A percentile compares a stretch with the other conserved stretches of the same genome.
Evolutionary conservation across 2,888 invertebrate species (phyloP).

Genomic region (Ochropleura plecta): DNA sequence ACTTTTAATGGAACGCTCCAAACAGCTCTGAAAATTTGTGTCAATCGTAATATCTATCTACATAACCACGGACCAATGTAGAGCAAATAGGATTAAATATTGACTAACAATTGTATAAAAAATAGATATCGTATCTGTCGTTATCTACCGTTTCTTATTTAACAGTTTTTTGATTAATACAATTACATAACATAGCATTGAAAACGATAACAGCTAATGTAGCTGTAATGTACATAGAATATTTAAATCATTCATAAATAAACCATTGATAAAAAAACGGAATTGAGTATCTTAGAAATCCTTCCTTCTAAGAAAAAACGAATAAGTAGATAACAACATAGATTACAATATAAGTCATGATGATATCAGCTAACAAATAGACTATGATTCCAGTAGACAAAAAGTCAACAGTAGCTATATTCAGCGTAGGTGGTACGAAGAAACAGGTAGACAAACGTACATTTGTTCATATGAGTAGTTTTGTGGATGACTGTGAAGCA

Average conservation of each 20-base stretch:
- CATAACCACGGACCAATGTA: not conserved
- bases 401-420: conserved; percentile 9
- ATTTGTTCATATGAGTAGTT: conserved; percentile 36
- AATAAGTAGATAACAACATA: not conserved
- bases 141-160: conserved; percentile 30
- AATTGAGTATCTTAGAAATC: not conserved
- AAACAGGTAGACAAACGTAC: conserved; percentile 26
- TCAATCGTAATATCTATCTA: conserved; percentile 16
- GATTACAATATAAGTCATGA: not conserved
- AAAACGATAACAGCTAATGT: conserved; percentile 8
- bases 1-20: conserved; percentile 62
- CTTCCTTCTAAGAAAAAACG: conserved; percentile 1
- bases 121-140: conserved; percentile 30
- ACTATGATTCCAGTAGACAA: conserved; percentile 14
- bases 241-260: conserved; percentile 1
- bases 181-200: conserved; percentile 20
- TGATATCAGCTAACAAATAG: conserved; percentile 33
- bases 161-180: conserved; percentile 19
- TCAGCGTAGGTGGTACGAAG: conserved; percentile 35
- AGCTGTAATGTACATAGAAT: not conserved
- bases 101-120: conserved; percentile 12
- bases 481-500: conserved; percentile 52
- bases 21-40: conserved; percentile 46
- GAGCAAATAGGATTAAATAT: conserved; percentile 24
- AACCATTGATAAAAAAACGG: not conserved